These are phyloP conservation scores for Amphimallon solstitiale DNA, from an alignment of 2,888 invertebrate genomes.

Conservation along the genomic window DNA sequence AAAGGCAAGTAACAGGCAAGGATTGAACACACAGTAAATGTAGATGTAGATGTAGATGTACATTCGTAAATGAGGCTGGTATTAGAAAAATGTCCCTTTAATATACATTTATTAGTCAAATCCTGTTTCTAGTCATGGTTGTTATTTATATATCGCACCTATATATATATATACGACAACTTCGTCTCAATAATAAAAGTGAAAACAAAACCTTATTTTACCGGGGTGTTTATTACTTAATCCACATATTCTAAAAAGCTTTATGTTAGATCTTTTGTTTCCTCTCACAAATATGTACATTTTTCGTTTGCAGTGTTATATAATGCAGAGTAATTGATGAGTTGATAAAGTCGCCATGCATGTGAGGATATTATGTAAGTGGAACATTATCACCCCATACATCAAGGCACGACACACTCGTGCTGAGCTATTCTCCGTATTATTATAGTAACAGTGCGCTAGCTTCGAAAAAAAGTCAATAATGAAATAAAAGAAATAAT, in stretches of 20 bases:
- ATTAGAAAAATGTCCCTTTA: no score
- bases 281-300: not conserved
- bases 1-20: no score
- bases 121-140: no score
- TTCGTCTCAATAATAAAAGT: no score
- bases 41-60: no score
- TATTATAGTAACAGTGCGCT: conserved; percentile 12
- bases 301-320: conserved; percentile 6
- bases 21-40: no score
- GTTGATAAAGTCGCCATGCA: conserved; percentile 30
- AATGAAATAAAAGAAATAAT: conserved; percentile 35
- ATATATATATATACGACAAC: not conserved
- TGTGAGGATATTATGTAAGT: conserved; percentile 28
- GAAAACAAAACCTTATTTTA: no score
- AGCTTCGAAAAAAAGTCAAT: conserved; percentile 29
- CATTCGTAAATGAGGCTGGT: no score
- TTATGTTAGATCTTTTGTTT: conserved; percentile 20
- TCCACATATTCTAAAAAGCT: no score
- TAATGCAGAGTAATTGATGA: conserved; percentile 31
- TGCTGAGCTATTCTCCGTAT: conserved; percentile 20
- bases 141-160: not conserved
- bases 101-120: no score
- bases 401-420: conserved; percentile 27
- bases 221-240: no score
- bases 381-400: conserved; percentile 34